Evolutionary conservation across 2,888 invertebrate genomes (phyloP).

Genomic region (Pollenia amentaria): DNA sequence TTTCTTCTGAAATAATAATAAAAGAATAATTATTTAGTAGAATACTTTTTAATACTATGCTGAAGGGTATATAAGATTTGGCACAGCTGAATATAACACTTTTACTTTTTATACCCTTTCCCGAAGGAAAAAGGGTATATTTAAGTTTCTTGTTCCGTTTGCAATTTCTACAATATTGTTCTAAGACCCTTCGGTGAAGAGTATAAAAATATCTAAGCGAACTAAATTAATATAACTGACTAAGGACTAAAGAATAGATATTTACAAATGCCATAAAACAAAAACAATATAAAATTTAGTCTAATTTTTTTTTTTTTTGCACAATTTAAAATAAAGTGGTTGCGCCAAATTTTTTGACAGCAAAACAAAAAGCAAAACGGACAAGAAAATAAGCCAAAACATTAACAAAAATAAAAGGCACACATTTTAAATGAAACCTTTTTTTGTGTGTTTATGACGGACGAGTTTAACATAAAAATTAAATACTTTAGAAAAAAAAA

Average conservation of each 20-base stretch:
- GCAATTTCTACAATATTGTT: too few relatives aligned
- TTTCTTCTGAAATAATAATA: too few relatives aligned
- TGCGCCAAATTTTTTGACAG: neutral
- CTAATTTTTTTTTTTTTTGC: neutral
- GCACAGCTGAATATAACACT: too few relatives aligned
- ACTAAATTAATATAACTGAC: too few relatives aligned
- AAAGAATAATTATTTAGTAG: too few relatives aligned
- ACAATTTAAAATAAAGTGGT: slow-evolving; percentile 11
- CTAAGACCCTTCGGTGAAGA: too few relatives aligned
- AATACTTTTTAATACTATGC: too few relatives aligned
- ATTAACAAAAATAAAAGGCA: slow-evolving; percentile 9
- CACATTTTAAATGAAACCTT: neutral
- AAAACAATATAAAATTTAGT: neutral
- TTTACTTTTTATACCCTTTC: too few relatives aligned
- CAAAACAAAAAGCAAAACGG: neutral
- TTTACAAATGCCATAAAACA: neutral
- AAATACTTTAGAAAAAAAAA: neutral
- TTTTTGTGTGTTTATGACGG: neutral
- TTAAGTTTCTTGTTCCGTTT: too few relatives aligned
- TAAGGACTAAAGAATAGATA: neutral
- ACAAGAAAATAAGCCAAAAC: neutral
- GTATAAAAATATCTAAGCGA: too few relatives aligned
- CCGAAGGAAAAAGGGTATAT: too few relatives aligned
- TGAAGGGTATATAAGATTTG: too few relatives aligned
- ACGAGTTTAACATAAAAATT: neutral